These are phyloP conservation scores for Samia ricini DNA, from an alignment of 1,140 invertebrate species.

Conservation along the genomic window DNA sequence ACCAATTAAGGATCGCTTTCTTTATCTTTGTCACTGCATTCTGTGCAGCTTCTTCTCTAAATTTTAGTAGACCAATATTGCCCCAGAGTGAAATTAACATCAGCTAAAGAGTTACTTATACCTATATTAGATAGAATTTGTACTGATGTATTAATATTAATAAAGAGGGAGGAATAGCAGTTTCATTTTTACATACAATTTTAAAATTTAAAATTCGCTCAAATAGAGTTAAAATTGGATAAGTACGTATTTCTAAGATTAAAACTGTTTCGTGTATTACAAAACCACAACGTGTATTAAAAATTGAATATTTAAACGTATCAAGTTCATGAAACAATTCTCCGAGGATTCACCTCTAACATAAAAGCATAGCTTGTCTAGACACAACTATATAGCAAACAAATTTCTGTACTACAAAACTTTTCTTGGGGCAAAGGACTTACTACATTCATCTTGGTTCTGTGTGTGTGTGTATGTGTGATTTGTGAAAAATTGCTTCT, in stretches of 20 bases:
- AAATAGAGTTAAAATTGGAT: too few species aligned
- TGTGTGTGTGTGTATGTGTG: slow-evolving; percentile 54
- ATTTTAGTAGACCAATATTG: too few species aligned
- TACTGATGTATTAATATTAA: not conserved
- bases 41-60: too few species aligned
- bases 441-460: slow-evolving; percentile 54
- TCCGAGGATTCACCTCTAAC: slow-evolving; percentile 64
- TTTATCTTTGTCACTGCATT: too few species aligned
- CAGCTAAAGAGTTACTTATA: not conserved
- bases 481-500: slow-evolving; percentile 74
- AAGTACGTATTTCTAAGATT: too few species aligned
- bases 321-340: slow-evolving; percentile 58
- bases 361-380: slow-evolving; percentile 74
- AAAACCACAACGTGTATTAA: slow-evolving; percentile 5
- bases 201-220: too few species aligned
- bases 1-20: too few species aligned
- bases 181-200: too few species aligned
- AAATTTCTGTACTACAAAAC: slow-evolving; percentile 73
- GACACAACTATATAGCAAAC: slow-evolving; percentile 73
- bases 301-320: slow-evolving; percentile 47
- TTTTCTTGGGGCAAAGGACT: slow-evolving; percentile 69
- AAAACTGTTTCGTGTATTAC: too few species aligned
- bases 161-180: too few species aligned
- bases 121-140: not conserved
- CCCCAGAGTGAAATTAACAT: not conserved